Evolutionary conservation across 2,797 vertebrate genomes (phyloP), one percentile per base, ranked within the genome.

Genomic region (Peromyscus eremicus): DNA sequence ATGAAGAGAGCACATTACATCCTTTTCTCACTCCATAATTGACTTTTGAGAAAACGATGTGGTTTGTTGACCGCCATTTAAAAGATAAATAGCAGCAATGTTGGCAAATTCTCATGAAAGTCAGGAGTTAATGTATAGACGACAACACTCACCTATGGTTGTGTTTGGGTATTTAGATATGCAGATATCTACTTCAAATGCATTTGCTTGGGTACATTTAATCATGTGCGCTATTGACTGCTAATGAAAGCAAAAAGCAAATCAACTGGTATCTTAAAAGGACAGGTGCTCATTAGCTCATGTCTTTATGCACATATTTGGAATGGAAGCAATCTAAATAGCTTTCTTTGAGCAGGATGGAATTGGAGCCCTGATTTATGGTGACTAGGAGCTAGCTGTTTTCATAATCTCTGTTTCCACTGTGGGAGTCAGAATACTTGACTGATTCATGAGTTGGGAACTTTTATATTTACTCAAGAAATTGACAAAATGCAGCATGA

Each of bases 401-500:
- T 86, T 94, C 71, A 77, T 76, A 76, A 57, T 83, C 34, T 62
- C 77, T 68, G 55, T 57, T 57, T 89, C 94, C 43, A 92, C 73
- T 84, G 14, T 82, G 6, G 68, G 40, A 32, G 23, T 6, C 57
- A 10, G 66, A 60, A 70, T 11, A 66, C 34, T 84, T 97, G 71
- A 91, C 62, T 89, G 89, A 95, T 87, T 92, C 52, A 90, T 82
- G 71, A 85, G 3, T 32, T 89, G 60, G 85, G 81, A 95, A 89
- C 34, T 93, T 81, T 62, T 87, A 27, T 90, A 86, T 94, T 95
- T 96, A 97, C 46, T 89, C 71, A 89, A 73, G n/a, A 96, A 96
- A 92, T 52, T 68, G 92, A 70, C 21, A 94, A 85, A 94, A 91
- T 62, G 89, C 25, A 83, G 43, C 79, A 66, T 87, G 89, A 94